Percentiles rank a stretch among this genome's conserved stretches.
These are phyloP conservation scores for Platysteira castanea DNA, from an alignment of 2,113 vertebrate species.

Conservation along the genomic window DNA sequence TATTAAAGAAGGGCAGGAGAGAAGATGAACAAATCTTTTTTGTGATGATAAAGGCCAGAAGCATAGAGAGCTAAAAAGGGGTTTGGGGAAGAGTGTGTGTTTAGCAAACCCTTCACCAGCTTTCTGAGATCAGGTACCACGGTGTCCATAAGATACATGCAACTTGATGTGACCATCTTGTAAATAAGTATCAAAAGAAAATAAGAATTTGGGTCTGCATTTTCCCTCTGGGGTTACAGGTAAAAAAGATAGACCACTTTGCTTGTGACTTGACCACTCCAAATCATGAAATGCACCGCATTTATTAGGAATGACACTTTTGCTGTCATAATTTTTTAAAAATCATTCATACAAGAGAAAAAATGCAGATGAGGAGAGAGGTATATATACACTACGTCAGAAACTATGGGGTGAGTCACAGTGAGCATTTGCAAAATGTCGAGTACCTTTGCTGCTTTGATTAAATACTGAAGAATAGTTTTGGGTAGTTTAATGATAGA, in stretches of 20 bases:
- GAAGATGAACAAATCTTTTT: background rate
- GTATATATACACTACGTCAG: background rate
- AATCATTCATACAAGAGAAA: constrained; percentile 44
- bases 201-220: constrained; percentile 65
- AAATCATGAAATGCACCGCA: background rate
- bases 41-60: background rate
- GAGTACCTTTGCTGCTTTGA: constrained; percentile 97
- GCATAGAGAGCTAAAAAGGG: background rate
- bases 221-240: constrained; percentile 30
- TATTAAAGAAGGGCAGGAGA: background rate
- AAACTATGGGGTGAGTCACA: constrained; percentile 37
- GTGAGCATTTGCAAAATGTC: constrained; percentile 58
- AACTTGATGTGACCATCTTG: constrained; percentile 28
- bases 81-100: background rate
- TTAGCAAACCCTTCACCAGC: constrained; percentile 56
- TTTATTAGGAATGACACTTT: background rate
- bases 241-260: background rate
- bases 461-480: constrained; percentile 97
- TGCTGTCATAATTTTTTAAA: background rate
- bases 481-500: constrained; percentile 99
- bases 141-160: constrained; percentile 53
- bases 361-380: constrained; percentile 68
- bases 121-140: constrained; percentile 68
- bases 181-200: constrained; percentile 7
- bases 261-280: background rate